phyloP scores from a whole-genome alignment of 2,797 vertebrate species.

The Varecia variegata region DNA sequence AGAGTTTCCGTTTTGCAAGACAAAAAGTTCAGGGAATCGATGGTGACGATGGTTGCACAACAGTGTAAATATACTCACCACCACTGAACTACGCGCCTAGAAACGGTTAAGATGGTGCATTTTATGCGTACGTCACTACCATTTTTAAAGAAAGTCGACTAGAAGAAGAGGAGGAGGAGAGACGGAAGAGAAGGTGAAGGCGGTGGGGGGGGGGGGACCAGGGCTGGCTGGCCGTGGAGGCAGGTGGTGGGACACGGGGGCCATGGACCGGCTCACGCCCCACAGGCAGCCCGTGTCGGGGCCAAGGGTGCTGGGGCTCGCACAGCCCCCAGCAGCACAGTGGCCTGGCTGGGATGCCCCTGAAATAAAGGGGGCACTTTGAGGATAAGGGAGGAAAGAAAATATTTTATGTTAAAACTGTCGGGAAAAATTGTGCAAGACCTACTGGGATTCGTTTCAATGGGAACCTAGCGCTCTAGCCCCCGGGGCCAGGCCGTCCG shows the following conservation, averaged over 20 bases:
- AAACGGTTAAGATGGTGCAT: background rate
- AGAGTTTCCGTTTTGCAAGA: background rate
- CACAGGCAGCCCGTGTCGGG: background rate
- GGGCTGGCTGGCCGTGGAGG: no score
- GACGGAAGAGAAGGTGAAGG: background rate
- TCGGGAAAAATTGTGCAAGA: background rate
- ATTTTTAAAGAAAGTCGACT: background rate
- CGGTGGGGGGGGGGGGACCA: no score
- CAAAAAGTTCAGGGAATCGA: background rate
- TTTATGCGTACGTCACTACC: background rate
- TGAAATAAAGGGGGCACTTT: no score
- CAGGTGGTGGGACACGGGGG: background rate
- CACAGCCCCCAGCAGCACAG: background rate
- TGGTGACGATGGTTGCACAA: background rate
- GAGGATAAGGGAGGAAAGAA: background rate
- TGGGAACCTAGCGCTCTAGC: no score
- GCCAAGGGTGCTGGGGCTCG: fast-evolving
- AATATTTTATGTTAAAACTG: background rate
- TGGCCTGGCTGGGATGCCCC: background rate
- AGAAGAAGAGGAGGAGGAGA: background rate
- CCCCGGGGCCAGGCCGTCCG: fast-evolving
- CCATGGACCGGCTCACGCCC: background rate
- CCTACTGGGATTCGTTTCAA: fast-evolving
- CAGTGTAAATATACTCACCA: background rate
- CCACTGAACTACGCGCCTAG: background rate